Conservation (phyloP, 2,113 vertebrate species). For the Sakesphorus luctuosus region DNA sequence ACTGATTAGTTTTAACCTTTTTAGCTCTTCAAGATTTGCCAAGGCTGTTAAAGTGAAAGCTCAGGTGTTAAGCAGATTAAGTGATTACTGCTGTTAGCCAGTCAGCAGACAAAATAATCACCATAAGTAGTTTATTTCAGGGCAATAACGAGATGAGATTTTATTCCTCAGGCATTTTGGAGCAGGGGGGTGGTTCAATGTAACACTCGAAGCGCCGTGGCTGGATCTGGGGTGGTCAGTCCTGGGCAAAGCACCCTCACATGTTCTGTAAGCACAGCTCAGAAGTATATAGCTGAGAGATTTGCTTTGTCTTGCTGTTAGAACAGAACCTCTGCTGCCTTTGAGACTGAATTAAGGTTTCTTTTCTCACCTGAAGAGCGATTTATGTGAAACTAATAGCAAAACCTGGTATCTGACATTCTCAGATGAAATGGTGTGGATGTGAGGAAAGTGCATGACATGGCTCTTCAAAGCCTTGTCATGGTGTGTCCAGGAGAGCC, state of each 20-base stretch:
- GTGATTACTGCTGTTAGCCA: constrained; percentile 75
- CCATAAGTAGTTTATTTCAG: constrained; percentile 77
- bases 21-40: constrained; percentile 62
- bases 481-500: neutral
- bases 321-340: neutral
- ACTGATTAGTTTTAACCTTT: constrained; percentile 69
- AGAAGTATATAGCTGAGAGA: neutral
- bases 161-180: constrained; percentile 28
- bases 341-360: neutral
- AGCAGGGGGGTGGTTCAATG: neutral
- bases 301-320: neutral
- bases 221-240: neutral
- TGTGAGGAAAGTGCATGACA: neutral
- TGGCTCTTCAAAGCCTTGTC: neutral
- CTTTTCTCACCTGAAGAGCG: neutral
- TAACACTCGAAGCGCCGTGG: neutral
- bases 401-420: neutral
- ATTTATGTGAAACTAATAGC: neutral
- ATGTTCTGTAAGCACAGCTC: constrained; percentile 10
- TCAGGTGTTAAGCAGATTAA: constrained; percentile 78
- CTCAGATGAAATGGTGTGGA: neutral
- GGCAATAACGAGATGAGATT: constrained; percentile 60
- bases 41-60: constrained; percentile 68
- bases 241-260: constrained; percentile 18
- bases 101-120: constrained; percentile 82